A percentile compares a stretch with the other conserved stretches of the same genome.
These are phyloP conservation scores for Paraplagusia blochii DNA, from an alignment of 2,113 vertebrate genomes.

Conservation along the genomic window DNA sequence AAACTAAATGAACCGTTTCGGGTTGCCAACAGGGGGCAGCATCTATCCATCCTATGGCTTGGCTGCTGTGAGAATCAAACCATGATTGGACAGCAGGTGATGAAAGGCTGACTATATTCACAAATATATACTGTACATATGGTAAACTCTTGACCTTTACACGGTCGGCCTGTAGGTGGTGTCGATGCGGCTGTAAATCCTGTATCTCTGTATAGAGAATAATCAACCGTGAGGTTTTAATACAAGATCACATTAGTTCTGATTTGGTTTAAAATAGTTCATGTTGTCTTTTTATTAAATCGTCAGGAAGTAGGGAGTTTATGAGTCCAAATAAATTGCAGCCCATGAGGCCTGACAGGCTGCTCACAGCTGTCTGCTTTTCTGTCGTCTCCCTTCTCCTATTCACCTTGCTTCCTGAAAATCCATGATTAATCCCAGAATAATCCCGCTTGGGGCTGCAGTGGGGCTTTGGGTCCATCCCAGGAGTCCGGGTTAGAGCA, in stretches of 20 bases:
- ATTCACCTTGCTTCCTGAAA: constrained; percentile 9
- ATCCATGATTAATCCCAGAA: constrained; percentile 23
- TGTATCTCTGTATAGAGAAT: no score
- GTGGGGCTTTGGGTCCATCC: no score
- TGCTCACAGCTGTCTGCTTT: constrained; percentile 7
- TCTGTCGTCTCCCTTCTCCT: constrained; percentile 2
- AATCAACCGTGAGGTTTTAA: no score
- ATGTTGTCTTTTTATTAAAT: background rate
- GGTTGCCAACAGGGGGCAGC: constrained; percentile 64
- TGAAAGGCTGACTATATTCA: constrained; percentile 10
- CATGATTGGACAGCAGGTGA: constrained; percentile 13
- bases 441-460: no score
- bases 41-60: constrained; percentile 34
- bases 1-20: background rate
- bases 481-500: no score
- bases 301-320: background rate
- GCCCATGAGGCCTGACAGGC: background rate
- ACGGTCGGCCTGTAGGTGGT: constrained; percentile 19
- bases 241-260: background rate
- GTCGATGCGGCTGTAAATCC: no score
- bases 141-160: constrained; percentile 20
- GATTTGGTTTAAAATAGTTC: background rate
- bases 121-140: constrained; percentile 33
- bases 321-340: background rate
- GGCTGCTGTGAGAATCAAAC: constrained; percentile 18